These are phyloP conservation scores for Pseudomugil tenellus DNA, from an alignment of 2,797 vertebrate genomes.

Conservation along the genomic window DNA sequence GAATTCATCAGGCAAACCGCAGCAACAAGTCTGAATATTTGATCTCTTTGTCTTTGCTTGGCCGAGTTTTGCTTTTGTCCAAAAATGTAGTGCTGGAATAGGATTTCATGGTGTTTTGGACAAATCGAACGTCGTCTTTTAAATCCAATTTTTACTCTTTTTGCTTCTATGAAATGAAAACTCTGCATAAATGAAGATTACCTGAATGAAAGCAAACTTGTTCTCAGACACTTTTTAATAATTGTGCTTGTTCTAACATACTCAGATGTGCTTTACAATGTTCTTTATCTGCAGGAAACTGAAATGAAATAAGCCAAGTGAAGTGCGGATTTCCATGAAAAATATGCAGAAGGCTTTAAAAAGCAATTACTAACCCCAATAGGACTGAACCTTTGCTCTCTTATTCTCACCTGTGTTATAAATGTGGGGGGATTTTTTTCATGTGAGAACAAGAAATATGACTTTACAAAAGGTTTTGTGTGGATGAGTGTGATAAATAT, in stretches of 20 bases:
- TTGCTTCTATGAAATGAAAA: background rate
- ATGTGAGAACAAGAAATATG: background rate
- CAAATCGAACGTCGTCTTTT: background rate
- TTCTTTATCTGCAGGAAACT: background rate
- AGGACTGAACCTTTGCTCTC: background rate
- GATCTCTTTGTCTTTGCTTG: background rate
- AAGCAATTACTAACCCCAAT: background rate
- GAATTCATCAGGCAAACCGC: background rate
- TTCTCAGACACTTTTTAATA: background rate
- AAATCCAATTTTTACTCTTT: background rate
- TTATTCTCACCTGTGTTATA: background rate
- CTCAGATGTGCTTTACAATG: background rate
- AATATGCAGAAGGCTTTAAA: background rate
- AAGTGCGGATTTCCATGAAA: background rate
- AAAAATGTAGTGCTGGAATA: background rate
- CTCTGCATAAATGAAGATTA: background rate
- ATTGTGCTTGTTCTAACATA: background rate
- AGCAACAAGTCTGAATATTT: background rate
- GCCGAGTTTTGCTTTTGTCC: background rate
- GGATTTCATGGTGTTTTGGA: background rate
- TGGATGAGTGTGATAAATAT: slow-evolving; percentile 5
- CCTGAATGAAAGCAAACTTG: background rate
- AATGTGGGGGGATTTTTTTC: background rate
- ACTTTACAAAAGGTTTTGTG: slow-evolving; percentile 15
- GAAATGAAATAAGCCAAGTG: background rate